Base-by-base conservation (phyloP, 1,140 invertebrate species). In the Drosophila santomea region DNA sequence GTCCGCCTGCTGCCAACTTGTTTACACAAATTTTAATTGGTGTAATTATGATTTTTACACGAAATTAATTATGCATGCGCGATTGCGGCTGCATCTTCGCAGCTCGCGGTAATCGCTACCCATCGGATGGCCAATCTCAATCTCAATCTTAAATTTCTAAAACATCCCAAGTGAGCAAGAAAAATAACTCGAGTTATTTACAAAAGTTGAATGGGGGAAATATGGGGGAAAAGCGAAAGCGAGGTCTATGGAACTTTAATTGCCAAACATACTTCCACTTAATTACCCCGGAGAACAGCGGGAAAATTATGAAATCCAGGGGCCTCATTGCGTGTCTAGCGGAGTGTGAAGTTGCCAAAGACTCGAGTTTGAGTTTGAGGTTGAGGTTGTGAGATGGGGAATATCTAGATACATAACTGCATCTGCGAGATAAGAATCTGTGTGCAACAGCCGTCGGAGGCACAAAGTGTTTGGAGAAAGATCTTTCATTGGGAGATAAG, bases 1-100 rank as follows among this genome's bases (percentile, higher is more conserved):
- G 35, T 36, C 58, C 15, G 62, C 51, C 58, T 59, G 64, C 80
- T 68, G 77, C 56, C 82, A 86, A 86, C 78, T 82, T 85, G 82
- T 85, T 85, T 85, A 85, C 80, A 84, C 75, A 86, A 81, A 81
- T 85, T 85, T 85, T 85, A 85, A 85, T 85, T 85, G 78, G 74
- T 75, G 82, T 86, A 85, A 85, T 85, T 86, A 85, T 85, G 78
- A 86, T 85, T 86, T 85, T 85, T 85, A 85, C 82, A 86, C 82
- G 78, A 85, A 78, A 85, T 85, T 85, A 85, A 81, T 85, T 86
- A 85, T 85, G 82, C 82, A 86, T 85, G 74, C 78, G 58, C 73
- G 73, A 61, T 76, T 74, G 74, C 58, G 61, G 54, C 72, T 68
- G 79, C 73, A 74, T 59, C 61, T 54, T 63, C 11, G 58, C 50